These are phyloP conservation scores for Ormyrus labotus DNA, from an alignment of 2,888 invertebrate species.

Conservation along the genomic window DNA sequence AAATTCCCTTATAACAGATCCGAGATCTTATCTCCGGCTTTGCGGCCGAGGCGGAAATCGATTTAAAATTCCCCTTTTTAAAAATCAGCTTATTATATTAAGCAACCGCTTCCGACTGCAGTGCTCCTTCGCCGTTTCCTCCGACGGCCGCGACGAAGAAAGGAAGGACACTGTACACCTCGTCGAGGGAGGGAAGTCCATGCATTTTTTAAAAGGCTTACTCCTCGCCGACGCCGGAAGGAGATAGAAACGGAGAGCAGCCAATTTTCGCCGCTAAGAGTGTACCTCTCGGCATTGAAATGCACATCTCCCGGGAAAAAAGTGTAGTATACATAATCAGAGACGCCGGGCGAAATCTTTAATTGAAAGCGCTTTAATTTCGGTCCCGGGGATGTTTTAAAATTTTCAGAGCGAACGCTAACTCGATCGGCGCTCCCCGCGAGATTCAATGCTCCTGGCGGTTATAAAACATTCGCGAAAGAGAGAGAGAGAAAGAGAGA, in stretches of 20 bases:
- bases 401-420: slow-evolving; percentile 5
- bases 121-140: background rate
- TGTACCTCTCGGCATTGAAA: slow-evolving; percentile 18
- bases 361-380: slow-evolving; percentile 36
- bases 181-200: background rate
- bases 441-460: slow-evolving; percentile 32
- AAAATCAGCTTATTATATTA: slow-evolving; percentile 29
- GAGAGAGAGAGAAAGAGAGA: background rate
- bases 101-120: background rate
- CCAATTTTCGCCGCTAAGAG: background rate
- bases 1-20: too few relatives aligned
- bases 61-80: slow-evolving; percentile 12
- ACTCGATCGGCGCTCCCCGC: background rate
- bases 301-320: background rate
- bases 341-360: slow-evolving; percentile 13
- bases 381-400: background rate
- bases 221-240: slow-evolving; percentile 1
- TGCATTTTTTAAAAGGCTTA: slow-evolving; percentile 25
- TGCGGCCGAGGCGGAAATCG: background rate
- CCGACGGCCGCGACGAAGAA: background rate
- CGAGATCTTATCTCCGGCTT: too few relatives aligned
- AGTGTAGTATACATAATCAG: background rate
- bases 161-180: background rate
- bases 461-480: slow-evolving; percentile 37
- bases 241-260: background rate